Evolutionary conservation across 1,140 invertebrate genomes (phyloP), one percentile per base, ranked within the genome.

Genomic region (Calosoma granatense): DNA sequence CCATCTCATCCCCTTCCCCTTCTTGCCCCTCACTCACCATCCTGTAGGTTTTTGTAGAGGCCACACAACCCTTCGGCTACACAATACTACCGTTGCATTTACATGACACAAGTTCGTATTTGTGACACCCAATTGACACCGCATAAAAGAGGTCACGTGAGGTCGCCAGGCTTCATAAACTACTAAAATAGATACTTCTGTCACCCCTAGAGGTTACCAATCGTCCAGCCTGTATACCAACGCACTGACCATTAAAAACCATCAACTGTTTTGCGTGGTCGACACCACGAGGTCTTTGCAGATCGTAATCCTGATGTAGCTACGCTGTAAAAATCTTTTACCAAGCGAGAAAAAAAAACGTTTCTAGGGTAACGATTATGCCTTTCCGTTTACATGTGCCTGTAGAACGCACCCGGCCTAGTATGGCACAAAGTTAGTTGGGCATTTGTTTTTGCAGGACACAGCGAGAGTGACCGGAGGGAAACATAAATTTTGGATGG

Each of bases 111-210:
- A 22, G 19, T 53, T 20, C 20, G 51, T 22, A 53, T 53, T 53
- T 53, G 51, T 53, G 51, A 53, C 51, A 53, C 51, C 20, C 51
- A 53, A 53, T 53, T 53, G 51, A 53, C 51, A 53, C 51, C 21
- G 51, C 21, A 53, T 53, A 53, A 53, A 53, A 20, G 11, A 53
- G 51, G 51, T 53, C 51, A 53, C 51, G 51, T 53, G 51, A 15
- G 51, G 21, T 22, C 51, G 22, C 20, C 22, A 11, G 21, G 19
- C 20, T 53, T 22, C 51, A 53, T 22, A 22, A 53, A 53, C 20
- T 53, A 20, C 21, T 53, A 53, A 53, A 53, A 53, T 53, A 53
- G 19, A 53, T 53, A 53, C 19, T 22, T 21, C 21, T 53, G 11
- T 20, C 51, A 53, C 51, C 51, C 51, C 21, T 53, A 53, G 51